Conservation (phyloP, 2,797 vertebrate species). For the Macropus fuliginosus region DNA sequence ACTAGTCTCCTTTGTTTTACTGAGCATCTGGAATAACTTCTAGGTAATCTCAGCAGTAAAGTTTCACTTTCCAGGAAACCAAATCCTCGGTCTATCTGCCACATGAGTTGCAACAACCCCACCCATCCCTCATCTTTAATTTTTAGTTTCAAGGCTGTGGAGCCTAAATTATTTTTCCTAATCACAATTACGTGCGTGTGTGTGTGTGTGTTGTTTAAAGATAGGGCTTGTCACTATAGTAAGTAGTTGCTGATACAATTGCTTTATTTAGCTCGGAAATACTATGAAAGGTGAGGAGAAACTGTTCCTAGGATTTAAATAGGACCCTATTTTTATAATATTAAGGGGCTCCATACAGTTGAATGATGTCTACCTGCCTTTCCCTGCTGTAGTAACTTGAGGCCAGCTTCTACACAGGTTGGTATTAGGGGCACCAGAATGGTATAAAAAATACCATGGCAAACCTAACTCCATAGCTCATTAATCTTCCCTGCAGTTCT, state of each 20-base stretch:
- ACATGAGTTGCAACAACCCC: background rate
- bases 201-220: constrained; percentile 10
- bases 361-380: background rate
- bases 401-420: background rate
- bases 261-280: constrained; percentile 19
- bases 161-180: background rate
- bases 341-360: no score
- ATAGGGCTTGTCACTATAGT: constrained; percentile 13
- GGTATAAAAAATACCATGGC: background rate
- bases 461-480: background rate
- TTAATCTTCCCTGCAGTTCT: background rate
- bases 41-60: background rate
- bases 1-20: background rate
- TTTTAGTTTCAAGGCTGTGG: background rate
- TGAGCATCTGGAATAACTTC: fast-evolving
- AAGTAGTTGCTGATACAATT: background rate
- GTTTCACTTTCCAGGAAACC: fast-evolving
- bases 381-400: fast-evolving
- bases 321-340: fast-evolving
- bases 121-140: background rate
- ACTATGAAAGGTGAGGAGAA: background rate
- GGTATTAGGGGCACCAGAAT: background rate
- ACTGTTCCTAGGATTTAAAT: background rate
- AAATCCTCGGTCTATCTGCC: fast-evolving
- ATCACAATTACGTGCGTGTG: background rate